phyloP scores from a whole-genome alignment of 2,113 vertebrate genomes.

The Pelusios castaneus region DNA sequence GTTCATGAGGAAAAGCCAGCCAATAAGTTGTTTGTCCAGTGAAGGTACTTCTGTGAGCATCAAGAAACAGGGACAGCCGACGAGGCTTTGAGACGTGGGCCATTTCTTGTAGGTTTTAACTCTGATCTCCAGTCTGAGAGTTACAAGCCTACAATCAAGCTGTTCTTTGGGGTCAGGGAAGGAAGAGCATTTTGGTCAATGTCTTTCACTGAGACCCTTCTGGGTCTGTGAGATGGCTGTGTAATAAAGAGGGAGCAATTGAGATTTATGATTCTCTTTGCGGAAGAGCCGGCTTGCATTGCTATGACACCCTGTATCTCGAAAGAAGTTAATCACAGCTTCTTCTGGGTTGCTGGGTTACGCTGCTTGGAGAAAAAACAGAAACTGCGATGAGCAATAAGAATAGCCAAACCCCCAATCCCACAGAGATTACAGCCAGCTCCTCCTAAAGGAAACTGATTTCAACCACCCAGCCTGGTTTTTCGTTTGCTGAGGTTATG shows the following conservation, averaged over 20 bases:
- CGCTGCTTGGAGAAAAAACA: conserved; percentile 72
- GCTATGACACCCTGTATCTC: conserved; percentile 53
- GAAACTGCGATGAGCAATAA: conserved; percentile 66
- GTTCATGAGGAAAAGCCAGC: conserved; percentile 34
- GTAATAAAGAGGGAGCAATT: neutral
- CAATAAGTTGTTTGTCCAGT: conserved; percentile 47
- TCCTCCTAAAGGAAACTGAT: conserved; percentile 68
- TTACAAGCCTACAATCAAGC: neutral
- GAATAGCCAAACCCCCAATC: conserved; percentile 72
- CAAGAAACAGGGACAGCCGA: neutral
- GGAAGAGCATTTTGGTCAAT: neutral
- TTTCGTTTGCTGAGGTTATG: conserved; percentile 68
- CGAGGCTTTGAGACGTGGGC: neutral
- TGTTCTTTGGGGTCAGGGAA: neutral
- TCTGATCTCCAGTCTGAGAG: neutral
- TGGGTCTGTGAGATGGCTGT: neutral
- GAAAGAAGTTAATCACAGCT: conserved; percentile 68
- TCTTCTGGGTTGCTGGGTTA: conserved; percentile 73
- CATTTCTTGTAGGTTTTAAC: neutral
- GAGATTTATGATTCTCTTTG: conserved; percentile 52
- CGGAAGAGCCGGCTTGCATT: conserved; percentile 1
- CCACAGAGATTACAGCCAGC: conserved; percentile 70
- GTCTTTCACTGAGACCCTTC: neutral
- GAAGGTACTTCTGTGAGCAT: conserved; percentile 22
- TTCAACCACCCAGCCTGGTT: conserved; percentile 67